Evolutionary conservation across 2,888 invertebrate species (phyloP).

Genomic region (Xanthorhoe spadicearia): DNA sequence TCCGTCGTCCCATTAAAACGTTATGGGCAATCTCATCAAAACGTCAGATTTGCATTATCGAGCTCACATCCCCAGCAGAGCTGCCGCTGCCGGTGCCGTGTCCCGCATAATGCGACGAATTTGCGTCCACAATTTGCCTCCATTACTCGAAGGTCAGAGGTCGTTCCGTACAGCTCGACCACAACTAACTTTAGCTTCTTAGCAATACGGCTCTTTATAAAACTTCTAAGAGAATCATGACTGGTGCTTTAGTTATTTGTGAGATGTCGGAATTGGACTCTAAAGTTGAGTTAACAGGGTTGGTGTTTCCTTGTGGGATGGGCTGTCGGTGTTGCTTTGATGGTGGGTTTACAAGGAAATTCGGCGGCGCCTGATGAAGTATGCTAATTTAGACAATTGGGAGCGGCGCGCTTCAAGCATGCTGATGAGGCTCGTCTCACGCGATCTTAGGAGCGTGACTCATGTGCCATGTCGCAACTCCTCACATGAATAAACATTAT

Average conservation of each 20-base stretch:
- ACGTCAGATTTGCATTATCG: conserved; percentile 36
- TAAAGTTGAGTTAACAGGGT: conserved; percentile 44
- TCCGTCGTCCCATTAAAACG: conserved; percentile 12
- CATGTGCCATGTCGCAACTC: conserved; percentile 11
- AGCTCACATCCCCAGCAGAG: conserved; percentile 38
- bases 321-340: conserved; percentile 65
- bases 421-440: conserved; percentile 53
- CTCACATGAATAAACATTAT: conserved; percentile 14
- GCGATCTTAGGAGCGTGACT: conserved; percentile 12
- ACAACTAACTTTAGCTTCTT: conserved; percentile 43
- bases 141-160: conserved; percentile 72
- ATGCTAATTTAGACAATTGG: conserved; percentile 79
- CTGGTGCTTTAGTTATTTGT: conserved; percentile 30
- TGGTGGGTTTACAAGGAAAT: conserved; percentile 64
- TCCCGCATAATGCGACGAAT: conserved; percentile 65
- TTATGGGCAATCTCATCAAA: conserved; percentile 29
- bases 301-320: conserved; percentile 41
- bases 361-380: conserved; percentile 72
- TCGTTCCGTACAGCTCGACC: conserved; percentile 49
- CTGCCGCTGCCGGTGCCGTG: conserved; percentile 35
- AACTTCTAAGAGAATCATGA: conserved; percentile 31
- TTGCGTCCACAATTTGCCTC: conserved; percentile 73
- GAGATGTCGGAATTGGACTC: conserved; percentile 39
- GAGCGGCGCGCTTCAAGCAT: conserved; percentile 58
- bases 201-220: conserved; percentile 42